Conservation (phyloP, 1,140 invertebrate species). For the Drosophila auraria region DNA sequence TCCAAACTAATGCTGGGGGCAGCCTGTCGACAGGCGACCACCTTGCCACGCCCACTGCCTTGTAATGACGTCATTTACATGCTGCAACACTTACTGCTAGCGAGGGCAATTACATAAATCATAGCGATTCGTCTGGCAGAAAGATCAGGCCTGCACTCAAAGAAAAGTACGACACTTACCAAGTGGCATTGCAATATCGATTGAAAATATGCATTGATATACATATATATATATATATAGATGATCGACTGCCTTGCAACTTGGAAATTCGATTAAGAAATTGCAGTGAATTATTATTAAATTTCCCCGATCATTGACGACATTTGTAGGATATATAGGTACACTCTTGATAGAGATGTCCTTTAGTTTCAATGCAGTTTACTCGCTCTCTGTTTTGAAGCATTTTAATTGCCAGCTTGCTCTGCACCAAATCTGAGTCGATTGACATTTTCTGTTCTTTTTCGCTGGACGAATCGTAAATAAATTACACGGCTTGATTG, state of each 20-base stretch:
- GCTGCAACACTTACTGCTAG: slow-evolving; percentile 46
- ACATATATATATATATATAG: not conserved
- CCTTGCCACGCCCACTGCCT: slow-evolving; percentile 39
- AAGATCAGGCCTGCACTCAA: slow-evolving; percentile 6
- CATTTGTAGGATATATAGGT: too few species aligned
- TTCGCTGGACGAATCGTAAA: slow-evolving; percentile 37
- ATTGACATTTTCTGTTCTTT: slow-evolving; percentile 14
- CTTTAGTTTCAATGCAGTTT: too few species aligned
- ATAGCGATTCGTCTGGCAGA: slow-evolving; percentile 3
- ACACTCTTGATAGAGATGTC: too few species aligned
- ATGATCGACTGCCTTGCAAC: not conserved
- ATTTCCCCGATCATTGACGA: too few species aligned
- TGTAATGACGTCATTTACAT: slow-evolving; percentile 71
- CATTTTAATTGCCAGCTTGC: not conserved
- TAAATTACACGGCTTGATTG: slow-evolving; percentile 53
- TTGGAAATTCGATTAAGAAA: not conserved
- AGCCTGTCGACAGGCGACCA: slow-evolving; percentile 33
- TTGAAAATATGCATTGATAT: not conserved
- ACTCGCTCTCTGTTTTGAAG: too few species aligned
- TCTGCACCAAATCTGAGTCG: slow-evolving; percentile 13
- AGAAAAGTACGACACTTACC: not conserved
- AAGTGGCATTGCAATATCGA: not conserved
- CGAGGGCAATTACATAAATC: slow-evolving; percentile 48
- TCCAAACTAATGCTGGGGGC: slow-evolving; percentile 38
- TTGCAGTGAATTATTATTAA: too few species aligned